phyloP scores from a whole-genome alignment of 2,888 invertebrate genomes.

The Sminthurinus aureus region DNA sequence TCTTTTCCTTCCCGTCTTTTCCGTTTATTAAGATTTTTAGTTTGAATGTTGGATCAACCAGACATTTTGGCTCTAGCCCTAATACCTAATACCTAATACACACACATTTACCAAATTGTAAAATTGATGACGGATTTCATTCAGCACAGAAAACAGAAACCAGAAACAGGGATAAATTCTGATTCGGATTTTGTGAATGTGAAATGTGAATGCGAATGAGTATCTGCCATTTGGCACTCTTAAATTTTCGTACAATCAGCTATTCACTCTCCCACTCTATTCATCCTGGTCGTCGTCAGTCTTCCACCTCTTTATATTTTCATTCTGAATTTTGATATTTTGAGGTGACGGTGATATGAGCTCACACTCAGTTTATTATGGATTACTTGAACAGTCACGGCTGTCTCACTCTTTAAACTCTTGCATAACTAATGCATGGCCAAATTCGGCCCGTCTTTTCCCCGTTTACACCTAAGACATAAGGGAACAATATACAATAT shows the following conservation, averaged over 20 bases:
- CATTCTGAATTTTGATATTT: neutral
- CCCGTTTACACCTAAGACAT: neutral
- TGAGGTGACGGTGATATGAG: neutral
- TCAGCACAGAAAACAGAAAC: too few species aligned
- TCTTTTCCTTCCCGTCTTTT: too few species aligned
- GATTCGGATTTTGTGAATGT: too few species aligned
- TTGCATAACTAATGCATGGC: slow-evolving; percentile 26
- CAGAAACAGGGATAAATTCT: too few species aligned
- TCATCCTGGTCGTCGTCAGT: slow-evolving; percentile 13
- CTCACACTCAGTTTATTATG: slow-evolving; percentile 4
- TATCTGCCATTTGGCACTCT: slow-evolving; percentile 10
- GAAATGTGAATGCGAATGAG: neutral
- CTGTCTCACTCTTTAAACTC: slow-evolving; percentile 18
- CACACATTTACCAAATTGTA: too few species aligned
- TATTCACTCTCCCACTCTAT: neutral
- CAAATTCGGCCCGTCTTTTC: neutral
- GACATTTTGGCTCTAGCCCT: too few species aligned
- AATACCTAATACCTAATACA: too few species aligned
- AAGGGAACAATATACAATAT: too few species aligned
- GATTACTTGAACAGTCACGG: slow-evolving; percentile 15
- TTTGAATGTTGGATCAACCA: neutral
- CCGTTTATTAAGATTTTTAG: neutral
- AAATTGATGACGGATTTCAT: too few species aligned
- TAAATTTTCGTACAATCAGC: slow-evolving; percentile 23
- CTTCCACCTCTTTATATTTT: neutral